Base-by-base conservation (phyloP, 2,113 vertebrate genomes). In the Istiophorus platypterus region DNA sequence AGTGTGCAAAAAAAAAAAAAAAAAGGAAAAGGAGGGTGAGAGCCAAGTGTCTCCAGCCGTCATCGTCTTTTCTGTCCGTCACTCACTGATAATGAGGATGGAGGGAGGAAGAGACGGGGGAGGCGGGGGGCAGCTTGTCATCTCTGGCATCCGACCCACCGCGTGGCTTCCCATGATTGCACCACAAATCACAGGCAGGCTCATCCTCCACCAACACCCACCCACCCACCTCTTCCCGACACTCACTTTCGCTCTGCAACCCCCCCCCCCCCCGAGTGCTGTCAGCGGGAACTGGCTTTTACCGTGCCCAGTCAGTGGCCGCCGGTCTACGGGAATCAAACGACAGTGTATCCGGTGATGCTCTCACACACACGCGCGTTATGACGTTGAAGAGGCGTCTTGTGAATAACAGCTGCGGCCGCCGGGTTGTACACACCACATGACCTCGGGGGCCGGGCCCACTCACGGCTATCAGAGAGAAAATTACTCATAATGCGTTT, bases 221-320 rank as follows among this genome's bases (percentile, higher is more conserved):
- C 72, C 82, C 37, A 66, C 68, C 80, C 80, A 73, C 62, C 79
- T 71, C 85, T 89, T 86, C 84, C 88, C 79, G 71, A 78, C 87
- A 84, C 66, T 77, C 74, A 15, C 56, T 76, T 51, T 75, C 78
- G 29, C 82, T 68, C n/a, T n/a, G n/a, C n/a, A n/a, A n/a, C n/a
- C n/a, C n/a, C n/a, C n/a, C n/a, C 74, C 1, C 57, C 45, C 47
- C 39, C 27, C 51, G 31, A 0, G 31, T 54, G 51, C 45, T 31
- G 74, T 79, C 86, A 86, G 83, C 29, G 62, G 76, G 80, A 89
- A 78, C 39, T 27, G 71, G 69, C 84, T 85, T 85, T 85, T 82
- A 87, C 75, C 84, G 20, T 80, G 81, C 62, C 80, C 57, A n/a
- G 51, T 72, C 78, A 77, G 78, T 62, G 65, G 84, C 82, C 80